Evolutionary conservation across 2,797 vertebrate genomes (phyloP).

Genomic region (Psittacula derbiana): DNA sequence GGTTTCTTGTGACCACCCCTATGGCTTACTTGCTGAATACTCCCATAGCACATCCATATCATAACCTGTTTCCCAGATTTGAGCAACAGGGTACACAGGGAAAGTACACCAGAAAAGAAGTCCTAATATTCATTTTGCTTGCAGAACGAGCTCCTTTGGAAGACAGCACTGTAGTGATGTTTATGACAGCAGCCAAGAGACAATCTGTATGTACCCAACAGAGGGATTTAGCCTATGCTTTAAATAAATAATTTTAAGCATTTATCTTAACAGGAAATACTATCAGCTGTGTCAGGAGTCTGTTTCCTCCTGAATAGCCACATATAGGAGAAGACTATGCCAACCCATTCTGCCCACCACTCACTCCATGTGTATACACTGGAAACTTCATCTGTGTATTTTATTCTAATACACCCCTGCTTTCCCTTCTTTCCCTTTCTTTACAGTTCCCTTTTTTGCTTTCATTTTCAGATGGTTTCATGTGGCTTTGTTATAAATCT

Average conservation of each 20-base stretch:
- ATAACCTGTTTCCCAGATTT: not conserved
- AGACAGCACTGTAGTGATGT: not conserved
- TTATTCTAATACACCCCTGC: not conserved
- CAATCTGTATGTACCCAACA: not conserved
- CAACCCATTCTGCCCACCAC: not conserved
- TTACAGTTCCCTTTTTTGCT: not conserved
- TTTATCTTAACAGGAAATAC: not conserved
- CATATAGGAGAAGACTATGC: not conserved
- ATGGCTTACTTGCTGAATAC: not conserved
- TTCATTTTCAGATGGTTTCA: not conserved
- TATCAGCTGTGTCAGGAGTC: not conserved
- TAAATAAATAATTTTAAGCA: not conserved
- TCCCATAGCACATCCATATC: not conserved
- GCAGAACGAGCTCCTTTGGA: not conserved
- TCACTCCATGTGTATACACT: too few relatives aligned
- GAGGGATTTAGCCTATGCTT: not conserved
- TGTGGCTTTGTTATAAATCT: slow-evolving; percentile 5
- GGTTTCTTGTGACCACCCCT: not conserved
- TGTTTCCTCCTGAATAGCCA: not conserved
- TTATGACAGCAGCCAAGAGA: not conserved
- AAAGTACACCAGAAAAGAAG: not conserved
- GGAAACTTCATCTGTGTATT: not conserved
- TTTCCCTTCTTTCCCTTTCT: not conserved
- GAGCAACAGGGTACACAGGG: not conserved
- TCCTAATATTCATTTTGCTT: not conserved